Evolutionary conservation across 2,113 vertebrate genomes (phyloP).

Genomic region (Candoia aspera): DNA sequence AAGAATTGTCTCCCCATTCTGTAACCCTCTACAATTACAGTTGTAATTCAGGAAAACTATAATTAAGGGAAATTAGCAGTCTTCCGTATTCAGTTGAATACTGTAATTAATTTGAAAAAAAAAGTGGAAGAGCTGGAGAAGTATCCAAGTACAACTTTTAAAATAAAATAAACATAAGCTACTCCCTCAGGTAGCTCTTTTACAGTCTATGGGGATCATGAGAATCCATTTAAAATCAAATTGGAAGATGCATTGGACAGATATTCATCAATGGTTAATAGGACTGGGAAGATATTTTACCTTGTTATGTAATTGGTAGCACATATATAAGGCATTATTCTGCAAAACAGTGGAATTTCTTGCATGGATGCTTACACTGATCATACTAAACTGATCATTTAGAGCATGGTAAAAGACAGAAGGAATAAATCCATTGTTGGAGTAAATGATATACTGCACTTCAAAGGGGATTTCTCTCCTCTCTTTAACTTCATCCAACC

Average conservation of each 20-base stretch:
- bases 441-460: too few species aligned
- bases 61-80: not conserved
- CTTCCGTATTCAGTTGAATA: not conserved
- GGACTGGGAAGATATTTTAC: not conserved
- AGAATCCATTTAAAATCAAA: not conserved
- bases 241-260: too few species aligned
- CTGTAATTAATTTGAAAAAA: not conserved
- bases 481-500: too few species aligned
- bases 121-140: not conserved
- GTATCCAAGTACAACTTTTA: not conserved
- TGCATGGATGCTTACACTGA: not conserved
- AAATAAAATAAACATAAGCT: not conserved
- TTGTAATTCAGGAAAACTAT: not conserved
- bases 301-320: not conserved
- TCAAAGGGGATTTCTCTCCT: too few species aligned
- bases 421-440: not conserved
- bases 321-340: not conserved
- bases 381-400: not conserved
- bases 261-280: too few species aligned
- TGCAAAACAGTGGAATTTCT: not conserved
- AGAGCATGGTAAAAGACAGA: not conserved
- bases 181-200: not conserved
- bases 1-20: not conserved
- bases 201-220: not conserved
- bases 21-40: not conserved